Base-by-base conservation (phyloP, 1,140 invertebrate species). In the Drosophila subobscura region DNA sequence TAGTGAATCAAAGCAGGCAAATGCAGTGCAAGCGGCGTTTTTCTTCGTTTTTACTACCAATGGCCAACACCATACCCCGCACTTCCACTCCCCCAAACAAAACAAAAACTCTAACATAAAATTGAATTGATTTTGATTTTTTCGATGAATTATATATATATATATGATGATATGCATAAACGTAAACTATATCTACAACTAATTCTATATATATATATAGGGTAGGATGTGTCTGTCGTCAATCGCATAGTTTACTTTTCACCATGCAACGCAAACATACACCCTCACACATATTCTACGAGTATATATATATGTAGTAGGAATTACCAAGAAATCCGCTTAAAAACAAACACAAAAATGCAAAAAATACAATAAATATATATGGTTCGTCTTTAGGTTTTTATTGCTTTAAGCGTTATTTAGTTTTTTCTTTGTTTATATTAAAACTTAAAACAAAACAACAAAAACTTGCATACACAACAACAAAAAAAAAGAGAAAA, bases 371-470 rank as follows among this genome's bases (percentile, higher is more conserved):
- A 74, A 67, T 53, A 74, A 46, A 74, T 65, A 65, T 74, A 65
- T 58, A 72, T 75, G 75, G 74, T 83, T 83, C 57, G 57, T 89
- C 79, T 72, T 42, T 81, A 86, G 64, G 66, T 70, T 86, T 65
- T 73, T 89, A 81, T 89, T 86, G 85, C 77, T 81, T 90, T 89
- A 89, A 89, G 86, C 86, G 86, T 89, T 89, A 89, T 89, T 89
- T 89, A 89, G 86, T 89, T 89, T 89, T 72, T 89, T 81, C 81
- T 77, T 81, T 81, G 80, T 78, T 89, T 89, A 80, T 86, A 74
- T 81, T 74, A 78, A 70, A 84, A 79, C 70, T 56, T 53, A 33
- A 63, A 68, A 71, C 57, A 53, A 37, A 12, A 37, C 33, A 37
- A 37, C 10, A 37, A 37, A 37, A 12, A 37, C 22, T 14, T 33